Percentiles rank a stretch among this genome's conserved stretches.
These are phyloP conservation scores for Gallinago nigripennis DNA, from an alignment of 2,797 vertebrate genomes.

Conservation along the genomic window DNA sequence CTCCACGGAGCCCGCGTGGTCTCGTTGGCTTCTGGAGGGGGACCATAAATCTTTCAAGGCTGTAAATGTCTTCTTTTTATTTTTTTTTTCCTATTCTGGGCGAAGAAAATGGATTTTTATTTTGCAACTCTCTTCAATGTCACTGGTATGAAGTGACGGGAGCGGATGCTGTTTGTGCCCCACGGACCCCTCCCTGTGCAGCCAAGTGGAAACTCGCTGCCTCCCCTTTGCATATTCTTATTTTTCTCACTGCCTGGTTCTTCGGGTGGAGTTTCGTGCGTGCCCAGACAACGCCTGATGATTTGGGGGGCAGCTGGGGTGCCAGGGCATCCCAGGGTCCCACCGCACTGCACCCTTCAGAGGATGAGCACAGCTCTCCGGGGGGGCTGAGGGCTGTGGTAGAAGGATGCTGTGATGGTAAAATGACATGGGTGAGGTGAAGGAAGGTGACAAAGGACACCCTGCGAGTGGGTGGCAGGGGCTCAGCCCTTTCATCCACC, in stretches of 20 bases:
- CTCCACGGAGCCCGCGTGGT: accelerated
- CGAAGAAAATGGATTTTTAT: background rate
- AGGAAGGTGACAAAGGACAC: background rate
- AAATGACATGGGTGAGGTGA: background rate
- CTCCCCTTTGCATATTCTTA: background rate
- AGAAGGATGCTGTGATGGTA: background rate
- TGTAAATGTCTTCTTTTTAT: background rate
- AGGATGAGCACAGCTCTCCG: background rate
- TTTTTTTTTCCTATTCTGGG: background rate
- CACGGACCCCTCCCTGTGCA: background rate
- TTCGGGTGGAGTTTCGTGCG: background rate
- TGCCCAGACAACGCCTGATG: background rate
- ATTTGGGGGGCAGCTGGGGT: background rate
- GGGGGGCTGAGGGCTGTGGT: accelerated
- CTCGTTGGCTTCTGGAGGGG: background rate
- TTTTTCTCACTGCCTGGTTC: background rate
- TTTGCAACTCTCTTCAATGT: background rate
- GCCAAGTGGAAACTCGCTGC: background rate
- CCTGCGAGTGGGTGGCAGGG: accelerated
- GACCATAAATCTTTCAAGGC: background rate
- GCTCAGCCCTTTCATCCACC: background rate
- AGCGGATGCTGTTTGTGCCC: background rate
- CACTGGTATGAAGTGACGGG: background rate
- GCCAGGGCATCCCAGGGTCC: background rate
- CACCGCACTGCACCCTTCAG: background rate